phyloP scores from a whole-genome alignment of 1,140 invertebrate genomes.

The Lepidurus couesii region DNA sequence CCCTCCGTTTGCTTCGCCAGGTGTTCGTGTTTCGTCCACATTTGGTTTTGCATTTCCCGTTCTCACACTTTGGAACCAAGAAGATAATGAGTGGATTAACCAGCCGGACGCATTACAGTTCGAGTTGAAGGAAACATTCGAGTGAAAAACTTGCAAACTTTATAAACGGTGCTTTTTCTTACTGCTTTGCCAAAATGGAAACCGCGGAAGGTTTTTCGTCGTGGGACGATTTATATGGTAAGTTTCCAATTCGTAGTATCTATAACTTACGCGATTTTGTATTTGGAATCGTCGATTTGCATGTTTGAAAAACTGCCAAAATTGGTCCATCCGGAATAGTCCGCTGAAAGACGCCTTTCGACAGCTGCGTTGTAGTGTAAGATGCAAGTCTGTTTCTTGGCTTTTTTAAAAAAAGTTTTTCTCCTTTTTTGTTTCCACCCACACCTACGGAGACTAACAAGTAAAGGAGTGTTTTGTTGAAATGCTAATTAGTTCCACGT shows the following conservation, averaged over 20 bases:
- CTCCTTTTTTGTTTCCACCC: not conserved
- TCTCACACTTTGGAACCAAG: too few species aligned
- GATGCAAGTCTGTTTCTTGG: not conserved
- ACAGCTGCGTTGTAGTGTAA: not conserved
- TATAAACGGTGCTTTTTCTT: not conserved
- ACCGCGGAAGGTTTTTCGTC: not conserved
- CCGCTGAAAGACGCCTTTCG: not conserved
- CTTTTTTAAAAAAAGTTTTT: not conserved
- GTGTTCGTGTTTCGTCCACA: too few species aligned
- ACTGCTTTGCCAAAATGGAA: not conserved
- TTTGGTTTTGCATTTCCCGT: too few species aligned
- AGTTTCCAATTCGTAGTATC: not conserved
- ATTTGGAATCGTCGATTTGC: not conserved
- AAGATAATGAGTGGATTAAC: too few species aligned
- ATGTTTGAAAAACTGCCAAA: not conserved
- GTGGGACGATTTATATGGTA: not conserved
- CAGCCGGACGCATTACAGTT: too few species aligned
- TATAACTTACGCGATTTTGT: not conserved
- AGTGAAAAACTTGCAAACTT: not conserved
- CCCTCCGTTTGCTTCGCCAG: too few species aligned
- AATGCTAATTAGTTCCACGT: not conserved
- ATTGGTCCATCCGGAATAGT: not conserved
- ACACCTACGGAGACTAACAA: not conserved
- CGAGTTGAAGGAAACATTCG: not conserved
- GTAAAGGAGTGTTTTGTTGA: not conserved